Evolutionary conservation across 35 echinoderm and acorn worm species (phyloP).

Genomic region (Ophioderma brevispina): DNA sequence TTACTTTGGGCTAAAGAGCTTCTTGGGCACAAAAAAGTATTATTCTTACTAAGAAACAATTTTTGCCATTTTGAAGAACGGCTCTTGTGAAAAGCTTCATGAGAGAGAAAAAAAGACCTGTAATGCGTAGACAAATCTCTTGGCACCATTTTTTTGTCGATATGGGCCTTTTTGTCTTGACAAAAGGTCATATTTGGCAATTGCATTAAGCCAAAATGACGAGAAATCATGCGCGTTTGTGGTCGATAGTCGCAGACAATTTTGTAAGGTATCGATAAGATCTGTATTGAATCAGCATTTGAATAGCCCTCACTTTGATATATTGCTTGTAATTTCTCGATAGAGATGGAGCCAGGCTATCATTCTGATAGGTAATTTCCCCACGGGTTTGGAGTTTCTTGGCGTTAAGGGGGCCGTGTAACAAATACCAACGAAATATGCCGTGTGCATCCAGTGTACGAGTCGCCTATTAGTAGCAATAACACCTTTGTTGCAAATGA

Average conservation of each 20-base stretch:
- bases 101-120: no score
- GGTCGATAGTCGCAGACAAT: neutral
- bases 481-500: conserved; percentile 5
- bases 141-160: neutral
- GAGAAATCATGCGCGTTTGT: neutral
- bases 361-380: conserved; percentile 6
- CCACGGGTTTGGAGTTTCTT: neutral
- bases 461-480: neutral
- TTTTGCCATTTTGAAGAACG: neutral
- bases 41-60: neutral
- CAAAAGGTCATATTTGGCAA: conserved; percentile 5
- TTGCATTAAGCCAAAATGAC: conserved; percentile 6
- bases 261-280: neutral
- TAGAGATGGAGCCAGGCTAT: neutral
- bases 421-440: neutral
- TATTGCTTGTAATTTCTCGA: neutral
- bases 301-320: neutral
- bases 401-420: neutral
- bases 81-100: neutral
- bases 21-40: neutral
- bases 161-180: neutral
- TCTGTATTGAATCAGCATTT: conserved; percentile 10
- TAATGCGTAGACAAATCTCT: neutral
- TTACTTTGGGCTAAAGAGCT: neutral
- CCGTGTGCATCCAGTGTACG: neutral